Conservation (phyloP, 2,888 invertebrate genomes). For the Neoitamus cyanurus region DNA sequence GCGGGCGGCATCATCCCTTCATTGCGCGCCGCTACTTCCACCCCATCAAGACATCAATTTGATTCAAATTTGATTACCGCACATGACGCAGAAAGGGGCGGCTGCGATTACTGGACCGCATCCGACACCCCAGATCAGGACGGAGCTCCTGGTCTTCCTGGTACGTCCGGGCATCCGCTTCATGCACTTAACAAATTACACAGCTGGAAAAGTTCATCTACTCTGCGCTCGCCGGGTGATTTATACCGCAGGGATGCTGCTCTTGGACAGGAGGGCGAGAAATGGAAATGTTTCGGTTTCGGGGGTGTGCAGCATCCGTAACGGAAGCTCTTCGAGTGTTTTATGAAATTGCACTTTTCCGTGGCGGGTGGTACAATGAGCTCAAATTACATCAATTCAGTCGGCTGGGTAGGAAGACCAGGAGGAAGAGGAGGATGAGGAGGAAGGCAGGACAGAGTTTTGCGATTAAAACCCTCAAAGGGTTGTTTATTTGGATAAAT, state of each 20-base stretch:
- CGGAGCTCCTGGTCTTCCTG: background rate
- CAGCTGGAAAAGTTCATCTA: slow-evolving; percentile 62
- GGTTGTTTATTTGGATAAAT: slow-evolving; percentile 35
- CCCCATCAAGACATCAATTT: slow-evolving; percentile 52
- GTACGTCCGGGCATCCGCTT: slow-evolving; percentile 49
- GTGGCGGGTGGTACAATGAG: background rate
- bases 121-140: slow-evolving; percentile 4
- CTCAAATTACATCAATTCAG: slow-evolving; percentile 40
- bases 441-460: background rate
- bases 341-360: slow-evolving; percentile 43
- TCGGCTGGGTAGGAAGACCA: background rate
- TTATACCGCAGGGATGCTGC: slow-evolving; percentile 7
- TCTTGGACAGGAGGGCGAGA: background rate
- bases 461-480: slow-evolving; percentile 38
- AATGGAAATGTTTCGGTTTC: slow-evolving; percentile 8
- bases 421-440: background rate
- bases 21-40: background rate
- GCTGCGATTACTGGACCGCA: slow-evolving; percentile 37
- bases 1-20: background rate
- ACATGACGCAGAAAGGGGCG: slow-evolving; percentile 39
- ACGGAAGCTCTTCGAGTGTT: slow-evolving; percentile 47
- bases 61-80: slow-evolving; percentile 54
- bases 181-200: slow-evolving; percentile 66
- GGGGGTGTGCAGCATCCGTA: slow-evolving; percentile 51
- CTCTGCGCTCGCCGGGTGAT: slow-evolving; percentile 10